A percentile compares a stretch with the other conserved stretches of the same genome.
phyloP scores from a whole-genome alignment of 2,888 invertebrate genomes.

The Carpatolechia fugitivella region DNA sequence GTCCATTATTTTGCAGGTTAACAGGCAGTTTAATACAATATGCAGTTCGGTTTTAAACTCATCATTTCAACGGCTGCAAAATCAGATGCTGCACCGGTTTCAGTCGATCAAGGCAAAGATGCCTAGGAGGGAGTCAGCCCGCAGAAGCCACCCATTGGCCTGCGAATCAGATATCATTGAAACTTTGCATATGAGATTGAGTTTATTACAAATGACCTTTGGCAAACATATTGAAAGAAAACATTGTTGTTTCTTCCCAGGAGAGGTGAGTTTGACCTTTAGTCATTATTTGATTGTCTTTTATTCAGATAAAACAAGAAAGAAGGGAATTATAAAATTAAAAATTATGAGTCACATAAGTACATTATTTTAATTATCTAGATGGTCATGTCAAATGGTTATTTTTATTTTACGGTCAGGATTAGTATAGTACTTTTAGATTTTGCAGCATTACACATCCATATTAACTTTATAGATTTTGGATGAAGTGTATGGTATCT shows the following conservation, averaged over 20 bases:
- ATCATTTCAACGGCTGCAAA: slow-evolving; percentile 91
- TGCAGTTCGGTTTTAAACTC: slow-evolving; percentile 90
- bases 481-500: slow-evolving; percentile 93
- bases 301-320: too few relatives aligned
- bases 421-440: too few relatives aligned
- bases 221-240: slow-evolving; percentile 96
- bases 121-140: slow-evolving; percentile 94
- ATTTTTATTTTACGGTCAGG: neutral
- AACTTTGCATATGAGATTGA: slow-evolving; percentile 94
- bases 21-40: slow-evolving; percentile 87
- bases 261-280: slow-evolving; percentile 82
- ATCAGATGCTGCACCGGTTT: slow-evolving; percentile 90
- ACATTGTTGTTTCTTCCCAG: slow-evolving; percentile 96
- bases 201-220: slow-evolving; percentile 95
- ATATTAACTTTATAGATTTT: slow-evolving; percentile 82
- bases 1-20: slow-evolving; percentile 81
- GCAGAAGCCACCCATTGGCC: slow-evolving; percentile 93
- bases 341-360: too few relatives aligned
- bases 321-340: too few relatives aligned
- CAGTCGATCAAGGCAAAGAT: slow-evolving; percentile 94
- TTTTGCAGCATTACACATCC: neutral
- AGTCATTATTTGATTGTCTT: neutral
- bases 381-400: slow-evolving; percentile 4
- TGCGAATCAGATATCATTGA: slow-evolving; percentile 96
- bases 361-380: slow-evolving; percentile 8